Evolutionary conservation across 2,888 invertebrate genomes (phyloP).

Genomic region (Copidosoma aretas): DNA sequence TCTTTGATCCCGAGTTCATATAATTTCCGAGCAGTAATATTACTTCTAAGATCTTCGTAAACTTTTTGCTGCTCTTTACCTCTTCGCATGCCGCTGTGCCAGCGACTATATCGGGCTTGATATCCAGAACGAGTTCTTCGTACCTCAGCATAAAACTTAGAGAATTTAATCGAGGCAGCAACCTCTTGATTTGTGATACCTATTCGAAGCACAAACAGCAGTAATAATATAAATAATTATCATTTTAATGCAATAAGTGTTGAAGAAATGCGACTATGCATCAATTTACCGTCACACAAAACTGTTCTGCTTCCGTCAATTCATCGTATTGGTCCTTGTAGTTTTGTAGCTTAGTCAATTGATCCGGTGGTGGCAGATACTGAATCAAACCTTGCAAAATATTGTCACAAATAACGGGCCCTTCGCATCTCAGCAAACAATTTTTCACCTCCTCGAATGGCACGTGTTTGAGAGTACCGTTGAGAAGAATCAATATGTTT

Average conservation of each 20-base stretch:
- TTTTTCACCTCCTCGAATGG: conserved; percentile 81
- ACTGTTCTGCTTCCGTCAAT: conserved; percentile 92
- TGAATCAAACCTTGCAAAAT: conserved; percentile 89
- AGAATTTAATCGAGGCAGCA: conserved; percentile 85
- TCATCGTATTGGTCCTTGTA: conserved; percentile 80
- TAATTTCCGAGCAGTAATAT: conserved; percentile 92
- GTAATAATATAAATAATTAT: conserved; percentile 19
- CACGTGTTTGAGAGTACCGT: conserved; percentile 87
- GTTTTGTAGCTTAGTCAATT: conserved; percentile 82
- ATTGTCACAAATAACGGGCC: conserved; percentile 82
- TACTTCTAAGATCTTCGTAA: conserved; percentile 87
- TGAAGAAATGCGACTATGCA: background rate
- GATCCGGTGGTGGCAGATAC: conserved; percentile 91
- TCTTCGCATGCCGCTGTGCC: conserved; percentile 96
- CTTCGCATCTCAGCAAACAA: conserved; percentile 86
- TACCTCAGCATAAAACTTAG: conserved; percentile 89
- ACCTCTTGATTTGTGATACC: conserved; percentile 87
- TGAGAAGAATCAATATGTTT: conserved; percentile 84
- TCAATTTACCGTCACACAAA: conserved; percentile 77
- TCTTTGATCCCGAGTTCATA: conserved; percentile 94
- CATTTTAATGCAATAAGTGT: conserved; percentile 35
- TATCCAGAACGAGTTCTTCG: conserved; percentile 83
- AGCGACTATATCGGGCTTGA: conserved; percentile 92
- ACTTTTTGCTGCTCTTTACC: conserved; percentile 86
- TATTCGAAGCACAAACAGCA: conserved; percentile 47